Percentiles rank a stretch among this genome's conserved stretches.
phyloP scores from a whole-genome alignment of 2,888 invertebrate genomes.

The Apocheima hispidaria region DNA sequence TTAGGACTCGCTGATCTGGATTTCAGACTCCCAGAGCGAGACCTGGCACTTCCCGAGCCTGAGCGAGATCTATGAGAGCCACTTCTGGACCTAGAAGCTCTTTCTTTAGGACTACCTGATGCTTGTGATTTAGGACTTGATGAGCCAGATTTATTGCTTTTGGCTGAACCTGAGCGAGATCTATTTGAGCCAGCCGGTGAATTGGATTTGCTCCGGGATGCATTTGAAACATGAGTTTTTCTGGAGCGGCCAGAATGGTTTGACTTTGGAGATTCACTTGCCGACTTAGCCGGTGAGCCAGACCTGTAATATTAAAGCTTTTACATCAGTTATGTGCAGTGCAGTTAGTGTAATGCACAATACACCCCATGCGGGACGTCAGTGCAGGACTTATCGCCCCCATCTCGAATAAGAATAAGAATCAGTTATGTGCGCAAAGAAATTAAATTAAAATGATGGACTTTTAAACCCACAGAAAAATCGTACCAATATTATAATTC shows the following conservation, averaged over 20 bases:
- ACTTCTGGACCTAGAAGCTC: conserved; percentile 72
- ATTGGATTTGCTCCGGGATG: conserved; percentile 77
- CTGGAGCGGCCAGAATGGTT: conserved; percentile 66
- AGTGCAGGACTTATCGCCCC: too few relatives aligned
- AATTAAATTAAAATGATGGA: too few relatives aligned
- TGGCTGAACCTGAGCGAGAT: conserved; percentile 77
- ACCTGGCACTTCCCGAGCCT: conserved; percentile 66
- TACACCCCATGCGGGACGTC: too few relatives aligned
- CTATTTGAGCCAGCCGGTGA: conserved; percentile 74
- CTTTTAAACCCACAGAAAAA: too few relatives aligned
- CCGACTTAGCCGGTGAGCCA: conserved; percentile 72
- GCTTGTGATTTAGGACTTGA: conserved; percentile 76
- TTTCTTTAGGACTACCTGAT: conserved; percentile 71
- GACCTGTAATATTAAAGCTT: conserved; percentile 62
- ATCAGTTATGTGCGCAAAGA: too few relatives aligned
- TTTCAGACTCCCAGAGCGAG: conserved; percentile 64
- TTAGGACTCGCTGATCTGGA: conserved; percentile 65
- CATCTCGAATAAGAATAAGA: too few relatives aligned
- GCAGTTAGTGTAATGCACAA: too few relatives aligned
- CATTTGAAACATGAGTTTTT: conserved; percentile 70
- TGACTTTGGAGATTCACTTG: conserved; percentile 78
- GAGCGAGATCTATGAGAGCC: conserved; percentile 68
- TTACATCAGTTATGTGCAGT: too few relatives aligned
- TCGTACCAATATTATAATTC: too few relatives aligned
- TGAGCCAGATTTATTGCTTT: conserved; percentile 79